Base-by-base conservation (phyloP, 1,140 invertebrate genomes). In the Coptotermes formosanus region DNA sequence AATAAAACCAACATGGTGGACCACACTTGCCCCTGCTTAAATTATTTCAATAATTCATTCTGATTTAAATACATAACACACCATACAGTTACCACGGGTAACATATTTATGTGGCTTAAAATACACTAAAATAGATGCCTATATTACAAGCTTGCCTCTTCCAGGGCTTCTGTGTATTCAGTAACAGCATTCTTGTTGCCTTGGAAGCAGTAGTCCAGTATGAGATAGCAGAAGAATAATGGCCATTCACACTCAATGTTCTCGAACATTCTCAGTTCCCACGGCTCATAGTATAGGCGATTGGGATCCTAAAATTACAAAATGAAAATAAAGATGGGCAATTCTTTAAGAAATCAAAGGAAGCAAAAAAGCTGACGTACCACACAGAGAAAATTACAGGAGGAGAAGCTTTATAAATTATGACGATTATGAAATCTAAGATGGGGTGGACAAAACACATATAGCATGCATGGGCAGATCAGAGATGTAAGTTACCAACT, bases 241-340 rank as follows among this genome's bases (percentile, higher is more conserved):
- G 99, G 99, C 99, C 99, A 99, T 93, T 99, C 98, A 92, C 98
- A 99, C 92, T 99, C 99, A 89, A 99, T 99, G 88, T 99, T 97
- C 91, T 99, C 99, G 94, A 99, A 99, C 94, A 98, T 97, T 91
- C 98, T 94, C 75, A 99, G 91, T 90, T 99, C 99, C 95, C 97
- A 98, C 43, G 98, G 98, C 90, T 99, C 98, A 92, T 99, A 99
- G 91, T 99, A 98, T 7, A 99, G 93, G 87, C 99, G 94, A 86
- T 93, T 95, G 2, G 95, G 94, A 92, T 99, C 97, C 94, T 96
- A 88, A 25, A 52, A 25, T 86, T 12, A 85, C 2, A 82, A 45
- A 59, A n/a, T 14, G 21, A 32, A 55, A 1, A 55, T 19, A 55
- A 48, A 48, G 3, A 48, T 21, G 19, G 19, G 52, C 52, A 55